Base-by-base conservation (phyloP, 1,140 invertebrate species). In the Parasteatoda tepidariorum region DNA sequence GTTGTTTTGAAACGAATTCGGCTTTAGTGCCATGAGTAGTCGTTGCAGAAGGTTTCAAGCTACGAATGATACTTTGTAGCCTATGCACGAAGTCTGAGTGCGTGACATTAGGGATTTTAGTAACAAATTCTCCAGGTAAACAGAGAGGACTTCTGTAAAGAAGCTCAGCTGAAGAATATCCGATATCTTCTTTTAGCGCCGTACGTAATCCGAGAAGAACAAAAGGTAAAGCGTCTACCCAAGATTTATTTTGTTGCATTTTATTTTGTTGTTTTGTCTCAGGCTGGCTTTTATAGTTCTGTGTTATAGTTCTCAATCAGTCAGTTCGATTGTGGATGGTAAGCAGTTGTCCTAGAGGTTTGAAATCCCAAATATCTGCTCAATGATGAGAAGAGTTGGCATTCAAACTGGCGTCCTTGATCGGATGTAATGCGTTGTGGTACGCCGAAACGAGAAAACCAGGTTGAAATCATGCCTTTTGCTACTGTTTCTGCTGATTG, bases 401-500 rank as follows among this genome's bases (percentile, higher is more conserved):
- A n/a, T n/a, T n/a, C n/a, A n/a, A n/a, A n/a, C n/a, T n/a, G n/a
- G n/a, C n/a, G n/a, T n/a, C n/a, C n/a, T n/a, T n/a, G n/a, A n/a
- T n/a, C n/a, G n/a, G n/a, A n/a, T n/a, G n/a, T n/a, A n/a, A n/a
- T n/a, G n/a, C n/a, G n/a, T n/a, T n/a, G n/a, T n/a, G n/a, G n/a
- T n/a, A n/a, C n/a, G n/a, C n/a, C n/a, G n/a, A n/a, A n/a, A n/a
- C n/a, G n/a, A n/a, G n/a, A n/a, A n/a, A n/a, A n/a, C n/a, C 89
- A 89, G 28, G 67, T 75, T n/a, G 57, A 41, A 30, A 88, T 85
- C 28, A 91, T 85, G 4, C 86, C 85, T 59, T 70, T 70, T n/a
- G 88, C 88, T 18, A 88, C 86, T 11, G 88, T 87, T 64, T 88
- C 87, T 26, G 90, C 88, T 18, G 86, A 61, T 84, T 88, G 88